Evolutionary conservation across 1,140 invertebrate genomes (phyloP), one percentile per base, ranked within the genome.

Genomic region (Nasonia vitripennis): DNA sequence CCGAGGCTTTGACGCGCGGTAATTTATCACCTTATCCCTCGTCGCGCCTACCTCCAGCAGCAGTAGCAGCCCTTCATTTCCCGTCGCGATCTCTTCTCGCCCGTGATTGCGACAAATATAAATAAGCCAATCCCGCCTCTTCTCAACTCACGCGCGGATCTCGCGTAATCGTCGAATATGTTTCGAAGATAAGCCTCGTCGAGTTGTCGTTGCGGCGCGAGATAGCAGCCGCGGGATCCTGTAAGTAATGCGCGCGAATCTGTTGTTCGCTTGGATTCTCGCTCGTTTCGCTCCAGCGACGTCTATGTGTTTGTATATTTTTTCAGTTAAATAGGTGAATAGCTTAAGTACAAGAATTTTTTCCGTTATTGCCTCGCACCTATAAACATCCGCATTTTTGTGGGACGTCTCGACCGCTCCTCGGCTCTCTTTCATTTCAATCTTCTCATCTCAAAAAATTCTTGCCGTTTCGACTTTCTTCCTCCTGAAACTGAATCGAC

Each of bases 91-190:
- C 48, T 70, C 55, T 48, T 86, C 86, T 82, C 34, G 84, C 82
- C 75, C 70, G 81, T 89, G 89, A 91, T 91, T 87, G 88, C 87
- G 87, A 89, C 88, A 91, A 91, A 91, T 91, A 91, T 91, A 91
- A 91, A 91, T 91, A 91, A 91, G 88, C 83, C 89, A 89, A 91
- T 90, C 86, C 87, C 75, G 51, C 87, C 87, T 80, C 75, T 31
- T 85, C 55, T 80, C 89, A 89, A 86, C 85, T 77, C 68, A 80
- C 74, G 41, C 83, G 27, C 55, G 12, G 73, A 3, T 75, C 37
- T 45, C 34, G 37, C 23, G 27, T 77, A 83, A 84, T 78, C 75
- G 14, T 6, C 11, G 31, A 77, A 45, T 51, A 27, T 62, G 62
- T 67, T 23, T n/a, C 45, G 27, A 27, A 9, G 75, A 78, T 78